phyloP scores from a whole-genome alignment of 37 sponge, comb jelly and placozoan genomes.

The Amphimedon queenslandica region DNA sequence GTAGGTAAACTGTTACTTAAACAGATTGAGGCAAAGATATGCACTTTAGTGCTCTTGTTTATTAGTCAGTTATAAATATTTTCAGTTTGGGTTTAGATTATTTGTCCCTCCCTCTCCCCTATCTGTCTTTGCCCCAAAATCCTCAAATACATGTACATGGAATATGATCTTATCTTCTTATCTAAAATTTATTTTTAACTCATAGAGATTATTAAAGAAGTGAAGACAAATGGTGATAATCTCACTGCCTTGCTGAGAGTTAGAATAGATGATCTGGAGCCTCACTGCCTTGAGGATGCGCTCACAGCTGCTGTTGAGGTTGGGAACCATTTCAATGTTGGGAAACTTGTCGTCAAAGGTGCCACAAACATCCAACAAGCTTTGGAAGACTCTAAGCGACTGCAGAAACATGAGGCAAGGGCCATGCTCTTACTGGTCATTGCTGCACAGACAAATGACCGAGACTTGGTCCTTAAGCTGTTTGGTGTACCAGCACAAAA shows the following conservation, averaged over 20 bases:
- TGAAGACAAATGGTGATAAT: constrained; percentile 47
- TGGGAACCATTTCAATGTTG: constrained; percentile 52
- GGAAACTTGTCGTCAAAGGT: constrained; percentile 65
- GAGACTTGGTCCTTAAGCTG: constrained; percentile 45
- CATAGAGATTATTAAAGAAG: constrained; percentile 69
- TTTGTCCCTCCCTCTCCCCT: no score
- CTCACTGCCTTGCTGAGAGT: constrained; percentile 42
- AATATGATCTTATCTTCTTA: no score
- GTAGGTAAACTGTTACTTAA: no score
- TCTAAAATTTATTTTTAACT: no score
- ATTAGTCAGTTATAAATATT: no score
- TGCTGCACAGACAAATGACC: constrained; percentile 48
- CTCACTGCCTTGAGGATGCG: constrained; percentile 51
- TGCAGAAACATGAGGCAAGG: constrained; percentile 35
- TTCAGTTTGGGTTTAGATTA: no score
- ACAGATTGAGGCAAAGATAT: no score
- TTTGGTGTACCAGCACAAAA: constrained; percentile 30
- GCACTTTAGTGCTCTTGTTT: no score
- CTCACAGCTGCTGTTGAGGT: constrained; percentile 48
- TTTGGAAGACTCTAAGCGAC: constrained; percentile 15
- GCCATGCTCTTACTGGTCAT: constrained; percentile 60
- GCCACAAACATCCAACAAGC: constrained; percentile 39
- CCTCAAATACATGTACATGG: no score
- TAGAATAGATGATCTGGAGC: constrained; percentile 34
- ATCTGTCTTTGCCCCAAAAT: no score